These are phyloP conservation scores for Sparus aurata DNA, from an alignment of 2,797 vertebrate genomes.

Conservation along the genomic window DNA sequence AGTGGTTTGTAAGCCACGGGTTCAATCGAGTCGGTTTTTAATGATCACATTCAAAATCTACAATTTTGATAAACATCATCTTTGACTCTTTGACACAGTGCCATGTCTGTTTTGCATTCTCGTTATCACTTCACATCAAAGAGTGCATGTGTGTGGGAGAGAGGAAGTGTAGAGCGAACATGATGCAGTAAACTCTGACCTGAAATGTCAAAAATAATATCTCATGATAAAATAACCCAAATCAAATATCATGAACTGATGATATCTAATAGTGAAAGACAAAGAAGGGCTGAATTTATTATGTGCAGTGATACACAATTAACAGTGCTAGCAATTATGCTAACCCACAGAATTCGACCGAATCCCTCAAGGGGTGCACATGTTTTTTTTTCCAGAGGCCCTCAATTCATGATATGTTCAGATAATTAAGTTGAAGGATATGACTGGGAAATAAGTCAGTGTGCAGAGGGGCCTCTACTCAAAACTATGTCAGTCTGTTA, in stretches of 20 bases:
- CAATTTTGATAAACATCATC: constrained; percentile 3
- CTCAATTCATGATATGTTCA: constrained; percentile 14
- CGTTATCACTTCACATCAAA: constrained; percentile 20
- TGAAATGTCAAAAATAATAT: constrained; percentile 20
- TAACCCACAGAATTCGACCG: constrained; percentile 12
- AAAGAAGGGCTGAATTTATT: constrained; percentile 21
- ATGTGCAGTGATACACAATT: constrained; percentile 2
- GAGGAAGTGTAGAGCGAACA: constrained; percentile 9
- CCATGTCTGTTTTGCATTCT: not conserved
- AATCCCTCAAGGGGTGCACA: constrained; percentile 9
- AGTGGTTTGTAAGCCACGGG: constrained; percentile 17
- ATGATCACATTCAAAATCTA: not conserved
- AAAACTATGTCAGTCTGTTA: no score
- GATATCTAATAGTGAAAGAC: not conserved
- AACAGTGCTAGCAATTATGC: not conserved
- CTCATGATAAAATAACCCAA: constrained; percentile 2
- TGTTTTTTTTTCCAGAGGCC: constrained; percentile 1
- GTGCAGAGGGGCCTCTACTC: not conserved
- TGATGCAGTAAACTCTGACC: constrained; percentile 10
- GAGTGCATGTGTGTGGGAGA: constrained; percentile 30
- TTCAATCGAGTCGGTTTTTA: constrained; percentile 15
- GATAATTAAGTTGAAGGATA: constrained; percentile 11
- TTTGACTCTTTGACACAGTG: constrained; percentile 8
- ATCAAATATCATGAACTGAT: constrained; percentile 4
- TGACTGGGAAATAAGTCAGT: not conserved